Evolutionary conservation across 2,888 invertebrate species (phyloP).

Genomic region (Cryptus armator): DNA sequence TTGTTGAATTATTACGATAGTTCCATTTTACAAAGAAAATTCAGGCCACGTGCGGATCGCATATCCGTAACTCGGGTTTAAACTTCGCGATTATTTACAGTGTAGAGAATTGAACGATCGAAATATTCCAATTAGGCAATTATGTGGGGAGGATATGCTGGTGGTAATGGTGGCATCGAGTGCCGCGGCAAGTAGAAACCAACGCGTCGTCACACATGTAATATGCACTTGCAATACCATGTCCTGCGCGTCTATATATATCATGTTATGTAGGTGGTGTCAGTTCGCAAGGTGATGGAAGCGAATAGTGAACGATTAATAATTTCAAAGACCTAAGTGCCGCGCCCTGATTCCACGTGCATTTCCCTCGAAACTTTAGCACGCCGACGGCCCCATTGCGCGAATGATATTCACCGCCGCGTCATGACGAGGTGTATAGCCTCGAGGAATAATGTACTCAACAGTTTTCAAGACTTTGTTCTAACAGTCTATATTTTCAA

Average conservation of each 20-base stretch:
- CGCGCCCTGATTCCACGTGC: conserved; percentile 55
- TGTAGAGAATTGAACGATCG: conserved; percentile 46
- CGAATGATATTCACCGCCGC: conserved; percentile 44
- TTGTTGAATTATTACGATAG: conserved; percentile 24
- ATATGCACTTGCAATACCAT: conserved; percentile 43
- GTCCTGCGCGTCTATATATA: conserved; percentile 22
- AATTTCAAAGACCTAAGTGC: conserved; percentile 57
- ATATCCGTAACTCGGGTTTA: not conserved
- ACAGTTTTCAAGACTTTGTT: conserved; percentile 17
- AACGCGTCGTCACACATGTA: conserved; percentile 33
- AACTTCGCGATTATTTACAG: conserved; percentile 20
- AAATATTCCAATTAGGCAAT: conserved; percentile 50
- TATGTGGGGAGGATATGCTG: conserved; percentile 4
- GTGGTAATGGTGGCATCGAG: not conserved
- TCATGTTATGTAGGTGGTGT: conserved; percentile 33
- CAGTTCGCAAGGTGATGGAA: conserved; percentile 56
- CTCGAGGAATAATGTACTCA: conserved; percentile 18
- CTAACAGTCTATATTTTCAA: not conserved
- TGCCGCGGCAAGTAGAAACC: conserved; percentile 27
- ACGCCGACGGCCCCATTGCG: conserved; percentile 44
- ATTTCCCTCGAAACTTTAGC: conserved; percentile 22
- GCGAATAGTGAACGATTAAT: conserved; percentile 59
- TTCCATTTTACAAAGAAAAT: conserved; percentile 31
- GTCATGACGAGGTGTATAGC: conserved; percentile 27
- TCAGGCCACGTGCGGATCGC: conserved; percentile 23